phyloP scores from a whole-genome alignment of 2,113 vertebrate genomes.

The Turdus rufiventris region DNA sequence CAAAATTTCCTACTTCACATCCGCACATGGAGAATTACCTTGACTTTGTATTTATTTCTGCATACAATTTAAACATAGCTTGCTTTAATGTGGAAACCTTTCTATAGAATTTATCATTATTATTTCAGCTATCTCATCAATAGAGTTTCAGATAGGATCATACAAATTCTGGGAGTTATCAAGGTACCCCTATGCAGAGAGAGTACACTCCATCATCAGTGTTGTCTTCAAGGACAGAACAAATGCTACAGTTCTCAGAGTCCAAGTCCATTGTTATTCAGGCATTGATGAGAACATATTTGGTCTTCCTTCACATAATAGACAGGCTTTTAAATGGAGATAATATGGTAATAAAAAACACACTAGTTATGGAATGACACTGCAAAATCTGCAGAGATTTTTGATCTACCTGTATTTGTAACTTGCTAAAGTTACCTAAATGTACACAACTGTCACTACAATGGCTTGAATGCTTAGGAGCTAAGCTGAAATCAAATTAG shows the following conservation, averaged over 20 bases:
- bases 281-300: neutral
- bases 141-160: neutral
- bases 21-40: neutral
- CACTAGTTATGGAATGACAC: neutral
- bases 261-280: neutral
- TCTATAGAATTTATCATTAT: neutral
- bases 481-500: neutral
- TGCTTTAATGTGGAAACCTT: neutral
- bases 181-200: neutral
- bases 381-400: neutral
- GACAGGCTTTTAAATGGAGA: neutral
- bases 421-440: neutral
- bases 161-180: neutral
- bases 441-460: neutral
- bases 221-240: neutral
- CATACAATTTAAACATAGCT: accelerated
- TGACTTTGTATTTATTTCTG: neutral
- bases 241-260: neutral
- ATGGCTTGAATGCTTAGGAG: neutral
- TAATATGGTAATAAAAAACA: neutral
- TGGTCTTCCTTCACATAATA: neutral
- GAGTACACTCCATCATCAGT: neutral
- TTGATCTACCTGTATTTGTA: neutral
- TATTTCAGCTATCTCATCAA: neutral
- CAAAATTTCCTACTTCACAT: neutral